Conservation (phyloP, 2,888 invertebrate genomes). For the Polyploca ridens region DNA sequence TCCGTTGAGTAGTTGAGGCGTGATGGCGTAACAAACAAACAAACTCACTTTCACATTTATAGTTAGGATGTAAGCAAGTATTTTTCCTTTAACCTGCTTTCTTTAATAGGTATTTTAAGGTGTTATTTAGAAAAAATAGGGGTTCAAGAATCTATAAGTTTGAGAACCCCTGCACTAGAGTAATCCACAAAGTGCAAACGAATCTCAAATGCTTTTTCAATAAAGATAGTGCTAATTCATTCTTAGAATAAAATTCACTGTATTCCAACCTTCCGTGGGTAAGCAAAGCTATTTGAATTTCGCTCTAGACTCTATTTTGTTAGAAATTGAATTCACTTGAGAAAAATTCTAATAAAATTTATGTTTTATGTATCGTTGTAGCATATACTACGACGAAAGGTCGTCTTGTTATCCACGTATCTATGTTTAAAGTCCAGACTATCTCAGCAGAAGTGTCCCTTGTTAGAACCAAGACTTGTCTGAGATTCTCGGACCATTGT, state of each 20-base stretch:
- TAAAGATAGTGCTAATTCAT: not conserved
- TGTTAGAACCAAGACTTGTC: constrained; percentile 1
- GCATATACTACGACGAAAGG: not conserved
- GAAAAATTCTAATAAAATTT: not conserved
- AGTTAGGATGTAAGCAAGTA: too few relatives aligned
- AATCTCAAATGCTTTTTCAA: not conserved
- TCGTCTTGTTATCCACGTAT: not conserved
- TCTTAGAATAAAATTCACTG: not conserved
- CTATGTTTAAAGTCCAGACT: constrained; percentile 6
- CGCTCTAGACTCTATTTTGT: not conserved
- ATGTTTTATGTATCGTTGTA: not conserved
- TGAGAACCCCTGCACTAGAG: too few relatives aligned
- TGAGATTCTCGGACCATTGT: not conserved
- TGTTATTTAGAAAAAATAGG: too few relatives aligned
- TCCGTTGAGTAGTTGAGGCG: too few relatives aligned
- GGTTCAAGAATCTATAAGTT: too few relatives aligned
- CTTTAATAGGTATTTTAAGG: too few relatives aligned
- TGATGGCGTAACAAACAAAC: too few relatives aligned
- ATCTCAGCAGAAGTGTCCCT: constrained; percentile 4
- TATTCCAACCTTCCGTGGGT: not conserved
- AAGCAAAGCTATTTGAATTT: not conserved
- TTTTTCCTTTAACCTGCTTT: too few relatives aligned
- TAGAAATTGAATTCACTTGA: not conserved
- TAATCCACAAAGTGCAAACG: too few relatives aligned
- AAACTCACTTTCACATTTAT: too few relatives aligned